phyloP scores from a whole-genome alignment of 1,140 invertebrate species.

The Bacillus rossius region DNA sequence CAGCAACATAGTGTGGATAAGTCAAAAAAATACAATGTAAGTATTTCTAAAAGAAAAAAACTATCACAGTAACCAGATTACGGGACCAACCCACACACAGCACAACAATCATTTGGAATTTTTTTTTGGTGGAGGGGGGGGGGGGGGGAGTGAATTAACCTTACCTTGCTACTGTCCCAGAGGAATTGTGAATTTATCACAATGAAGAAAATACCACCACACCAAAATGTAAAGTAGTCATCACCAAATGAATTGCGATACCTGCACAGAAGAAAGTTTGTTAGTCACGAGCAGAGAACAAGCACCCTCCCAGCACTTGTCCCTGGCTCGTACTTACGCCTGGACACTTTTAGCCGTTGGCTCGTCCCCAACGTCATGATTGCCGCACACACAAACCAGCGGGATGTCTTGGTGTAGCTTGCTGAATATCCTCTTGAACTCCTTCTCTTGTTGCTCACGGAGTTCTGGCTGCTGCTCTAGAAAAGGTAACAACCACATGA shows the following conservation, averaged over 20 bases:
- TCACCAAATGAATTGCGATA: slow-evolving; percentile 38
- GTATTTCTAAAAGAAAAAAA: too few relatives aligned
- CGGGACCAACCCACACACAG: too few relatives aligned
- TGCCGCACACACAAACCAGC: slow-evolving; percentile 51
- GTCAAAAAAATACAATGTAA: too few relatives aligned
- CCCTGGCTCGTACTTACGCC: slow-evolving; percentile 17
- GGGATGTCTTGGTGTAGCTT: slow-evolving; percentile 43
- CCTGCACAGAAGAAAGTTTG: neutral
- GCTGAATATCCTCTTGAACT: slow-evolving; percentile 43
- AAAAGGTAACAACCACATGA: too few relatives aligned
- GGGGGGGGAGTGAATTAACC: too few relatives aligned
- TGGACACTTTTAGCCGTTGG: slow-evolving; percentile 42
- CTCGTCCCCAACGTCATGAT: slow-evolving; percentile 51
- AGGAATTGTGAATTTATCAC: slow-evolving; percentile 50
- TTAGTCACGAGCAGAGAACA: too few relatives aligned
- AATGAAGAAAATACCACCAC: slow-evolving; percentile 48
- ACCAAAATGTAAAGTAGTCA: slow-evolving; percentile 52
- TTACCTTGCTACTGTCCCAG: slow-evolving; percentile 28
- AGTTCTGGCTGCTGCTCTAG: slow-evolving; percentile 22
- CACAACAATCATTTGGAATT: too few relatives aligned
- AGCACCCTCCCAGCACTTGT: too few relatives aligned
- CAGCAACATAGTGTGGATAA: too few relatives aligned
- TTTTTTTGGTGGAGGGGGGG: too few relatives aligned
- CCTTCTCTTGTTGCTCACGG: slow-evolving; percentile 37
- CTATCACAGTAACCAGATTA: too few relatives aligned